Evolutionary conservation across 2,113 vertebrate species (phyloP).

Genomic region (Chloropsis hardwickii): DNA sequence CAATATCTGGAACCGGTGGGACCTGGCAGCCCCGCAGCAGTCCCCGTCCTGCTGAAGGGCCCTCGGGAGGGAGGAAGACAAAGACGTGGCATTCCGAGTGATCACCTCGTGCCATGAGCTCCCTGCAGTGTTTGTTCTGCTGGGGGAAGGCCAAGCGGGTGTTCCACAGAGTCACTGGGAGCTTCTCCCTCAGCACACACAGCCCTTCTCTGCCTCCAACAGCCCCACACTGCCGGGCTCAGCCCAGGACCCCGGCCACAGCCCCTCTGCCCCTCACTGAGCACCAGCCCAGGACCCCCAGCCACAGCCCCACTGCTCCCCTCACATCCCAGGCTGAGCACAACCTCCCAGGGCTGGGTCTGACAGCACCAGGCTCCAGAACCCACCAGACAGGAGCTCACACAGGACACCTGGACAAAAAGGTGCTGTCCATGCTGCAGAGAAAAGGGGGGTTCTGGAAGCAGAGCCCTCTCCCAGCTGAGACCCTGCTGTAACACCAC

Average conservation of each 20-base stretch:
- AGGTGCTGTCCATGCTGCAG: background rate
- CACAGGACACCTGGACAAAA: background rate
- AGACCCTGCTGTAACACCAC: background rate
- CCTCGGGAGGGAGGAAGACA: constrained; percentile 38
- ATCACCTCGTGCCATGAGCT: background rate
- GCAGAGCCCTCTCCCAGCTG: background rate
- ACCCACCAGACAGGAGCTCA: fast-evolving
- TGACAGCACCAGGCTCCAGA: background rate
- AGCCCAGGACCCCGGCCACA: background rate
- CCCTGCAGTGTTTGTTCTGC: background rate
- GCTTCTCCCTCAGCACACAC: background rate
- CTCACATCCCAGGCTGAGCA: background rate
- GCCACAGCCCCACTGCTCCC: background rate
- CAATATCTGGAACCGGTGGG: background rate
- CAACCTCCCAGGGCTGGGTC: fast-evolving
- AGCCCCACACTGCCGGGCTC: background rate
- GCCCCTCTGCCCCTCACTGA: background rate
- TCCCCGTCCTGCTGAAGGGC: background rate
- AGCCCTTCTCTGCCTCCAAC: background rate
- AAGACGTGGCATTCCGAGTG: background rate
- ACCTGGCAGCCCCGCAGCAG: fast-evolving
- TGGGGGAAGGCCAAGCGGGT: background rate
- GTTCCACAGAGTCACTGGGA: background rate
- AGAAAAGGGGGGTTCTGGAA: background rate
- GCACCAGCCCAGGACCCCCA: background rate